phyloP scores from a whole-genome alignment of 1,140 invertebrate species.

The Ceratosolen fusciceps region DNA sequence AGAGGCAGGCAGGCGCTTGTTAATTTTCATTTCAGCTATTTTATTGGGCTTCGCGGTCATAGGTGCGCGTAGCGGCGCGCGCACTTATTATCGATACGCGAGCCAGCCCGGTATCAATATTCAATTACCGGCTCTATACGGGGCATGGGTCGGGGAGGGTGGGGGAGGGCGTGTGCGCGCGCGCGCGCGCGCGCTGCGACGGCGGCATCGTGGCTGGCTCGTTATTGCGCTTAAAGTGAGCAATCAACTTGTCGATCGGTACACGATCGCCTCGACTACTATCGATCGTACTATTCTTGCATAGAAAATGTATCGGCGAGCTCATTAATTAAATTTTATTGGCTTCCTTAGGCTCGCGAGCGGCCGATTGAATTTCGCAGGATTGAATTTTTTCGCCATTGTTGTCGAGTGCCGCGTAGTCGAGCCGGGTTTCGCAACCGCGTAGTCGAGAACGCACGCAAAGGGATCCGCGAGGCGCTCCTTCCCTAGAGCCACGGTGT shows the following conservation, averaged over 20 bases:
- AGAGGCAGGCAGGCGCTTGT: neutral
- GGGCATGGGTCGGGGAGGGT: too few relatives aligned
- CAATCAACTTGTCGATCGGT: constrained; percentile 32
- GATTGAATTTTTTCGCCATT: neutral
- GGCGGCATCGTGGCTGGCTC: constrained; percentile 5
- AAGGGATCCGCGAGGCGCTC: neutral
- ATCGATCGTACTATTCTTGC: neutral
- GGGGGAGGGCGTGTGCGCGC: too few relatives aligned
- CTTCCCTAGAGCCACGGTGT: too few relatives aligned
- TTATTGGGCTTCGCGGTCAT: neutral
- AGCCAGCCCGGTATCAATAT: constrained; percentile 25
- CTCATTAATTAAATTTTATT: constrained; percentile 35
- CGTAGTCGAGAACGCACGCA: neutral
- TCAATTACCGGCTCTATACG: constrained; percentile 32
- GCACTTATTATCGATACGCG: constrained; percentile 20
- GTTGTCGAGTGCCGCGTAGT: neutral
- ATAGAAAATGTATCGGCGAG: constrained; percentile 24
- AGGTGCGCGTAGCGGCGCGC: neutral
- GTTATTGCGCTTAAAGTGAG: constrained; percentile 24
- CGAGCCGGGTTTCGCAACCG: neutral
- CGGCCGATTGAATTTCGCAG: neutral
- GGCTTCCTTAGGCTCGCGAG: neutral
- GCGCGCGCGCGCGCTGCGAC: too few relatives aligned
- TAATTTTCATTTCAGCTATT: constrained; percentile 7
- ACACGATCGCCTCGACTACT: neutral